Evolutionary conservation across 2,113 vertebrate species (phyloP), one percentile per base, ranked within the genome.

Genomic region (Perca fluviatilis): DNA sequence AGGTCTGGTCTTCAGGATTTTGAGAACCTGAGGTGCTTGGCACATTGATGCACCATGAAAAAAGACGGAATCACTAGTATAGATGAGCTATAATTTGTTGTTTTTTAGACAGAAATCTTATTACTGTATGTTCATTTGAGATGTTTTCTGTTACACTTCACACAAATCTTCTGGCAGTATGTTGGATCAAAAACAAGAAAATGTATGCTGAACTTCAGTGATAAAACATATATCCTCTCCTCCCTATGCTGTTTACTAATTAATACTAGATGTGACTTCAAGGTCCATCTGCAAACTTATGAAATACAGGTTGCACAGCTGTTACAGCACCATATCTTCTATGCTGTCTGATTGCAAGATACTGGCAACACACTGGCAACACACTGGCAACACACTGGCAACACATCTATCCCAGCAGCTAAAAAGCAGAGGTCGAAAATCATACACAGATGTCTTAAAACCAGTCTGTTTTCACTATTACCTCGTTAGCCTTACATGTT

Each of bases 261-360:
- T 71, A 25, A 82, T 70, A 50, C 51, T 30, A 25, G 21, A 56
- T 40, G 60, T 51, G 56, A 30, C 58, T 64, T 57, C 53, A 66
- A 18, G 43, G 53, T 61, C 62, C 50, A 46, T 36, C 47, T 43
- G 43, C 30, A 61, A 47, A 58, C 68, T 33, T 18, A 51, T 68
- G 9, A 50, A 36, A 46, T 30, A 25, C 16, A 46, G 54, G 58
- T 18, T 25, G 7, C 79, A 18, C 63, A 61, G 30, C 18, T 51
- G 12, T 69, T 47, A 69, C 27, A n/a, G 54, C 30, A 18, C 7
- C n/a, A 30, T 53, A 23, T 49, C 15, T 8, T 23, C 19, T 58
- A 9, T 12, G 64, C 53, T 18, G 51, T 77, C 40, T 33, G 1
- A 21, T 30, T 46, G 19, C 9, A 50, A 60, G 10, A 50, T n/a